These are phyloP conservation scores for Erpetoichthys calabaricus DNA, from an alignment of 2,797 vertebrate species.

Conservation along the genomic window DNA sequence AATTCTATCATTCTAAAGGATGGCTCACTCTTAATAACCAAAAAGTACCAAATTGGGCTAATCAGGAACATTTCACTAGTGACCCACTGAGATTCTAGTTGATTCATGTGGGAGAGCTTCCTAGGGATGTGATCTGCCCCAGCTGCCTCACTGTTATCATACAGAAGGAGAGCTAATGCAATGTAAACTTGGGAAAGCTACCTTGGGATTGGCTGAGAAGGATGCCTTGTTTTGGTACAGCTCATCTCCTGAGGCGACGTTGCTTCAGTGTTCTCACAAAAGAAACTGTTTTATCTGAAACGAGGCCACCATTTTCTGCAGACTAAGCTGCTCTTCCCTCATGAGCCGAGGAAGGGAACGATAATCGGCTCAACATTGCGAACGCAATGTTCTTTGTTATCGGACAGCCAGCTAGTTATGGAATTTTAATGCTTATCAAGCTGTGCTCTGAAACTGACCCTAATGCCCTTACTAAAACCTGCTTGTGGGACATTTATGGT, in stretches of 20 bases:
- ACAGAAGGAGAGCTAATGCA: slow-evolving; percentile 1
- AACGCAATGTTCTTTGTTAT: slow-evolving; percentile 13
- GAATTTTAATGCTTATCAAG: too few species aligned
- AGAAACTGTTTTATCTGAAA: not conserved
- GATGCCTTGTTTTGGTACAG: slow-evolving; percentile 40
- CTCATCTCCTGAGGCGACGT: slow-evolving; percentile 33
- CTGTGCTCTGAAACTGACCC: too few species aligned
- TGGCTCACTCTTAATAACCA: too few species aligned
- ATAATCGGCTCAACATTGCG: not conserved
- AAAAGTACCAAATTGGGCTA: too few species aligned
- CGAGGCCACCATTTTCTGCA: not conserved
- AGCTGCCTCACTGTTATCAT: slow-evolving; percentile 8
- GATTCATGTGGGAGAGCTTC: slow-evolving; percentile 4
- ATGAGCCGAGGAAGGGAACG: slow-evolving; percentile 1
- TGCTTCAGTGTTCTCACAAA: slow-evolving; percentile 18
- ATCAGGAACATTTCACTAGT: too few species aligned
- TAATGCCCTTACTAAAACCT: too few species aligned
- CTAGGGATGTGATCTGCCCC: slow-evolving; percentile 7
- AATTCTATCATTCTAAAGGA: too few species aligned
- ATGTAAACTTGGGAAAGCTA: slow-evolving; percentile 8
- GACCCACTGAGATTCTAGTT: not conserved
- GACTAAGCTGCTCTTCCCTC: slow-evolving; percentile 1
- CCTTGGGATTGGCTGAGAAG: slow-evolving; percentile 34
- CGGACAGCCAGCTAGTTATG: not conserved
- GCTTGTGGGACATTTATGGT: too few species aligned